Percentiles rank a stretch among this genome's conserved stretches.
Evolutionary conservation across 2,888 invertebrate genomes (phyloP).

Genomic region (Hoplodrina ambigua): DNA sequence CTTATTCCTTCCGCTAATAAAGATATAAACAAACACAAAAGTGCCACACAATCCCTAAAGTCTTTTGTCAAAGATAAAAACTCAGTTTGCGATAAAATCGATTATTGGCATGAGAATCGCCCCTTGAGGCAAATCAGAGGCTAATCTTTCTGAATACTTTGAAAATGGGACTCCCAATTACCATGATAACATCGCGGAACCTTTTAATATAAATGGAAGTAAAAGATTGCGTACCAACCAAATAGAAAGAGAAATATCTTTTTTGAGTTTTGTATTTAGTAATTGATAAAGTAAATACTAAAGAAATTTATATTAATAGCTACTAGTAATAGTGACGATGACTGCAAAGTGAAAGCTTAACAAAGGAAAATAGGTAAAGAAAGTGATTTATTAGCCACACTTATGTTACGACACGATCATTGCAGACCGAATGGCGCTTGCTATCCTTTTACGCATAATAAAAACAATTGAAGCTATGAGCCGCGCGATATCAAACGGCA

Average conservation of each 20-base stretch:
- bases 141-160: constrained; percentile 74
- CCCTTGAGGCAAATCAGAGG: constrained; percentile 70
- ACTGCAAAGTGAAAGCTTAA: constrained; percentile 41
- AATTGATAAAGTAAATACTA: background rate
- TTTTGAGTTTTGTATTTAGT: constrained; percentile 24
- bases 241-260: constrained; percentile 52
- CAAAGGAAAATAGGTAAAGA: constrained; percentile 57
- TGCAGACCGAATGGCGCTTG: constrained; percentile 69
- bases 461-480: constrained; percentile 71
- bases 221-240: constrained; percentile 63
- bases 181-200: constrained; percentile 75
- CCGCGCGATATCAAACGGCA: constrained; percentile 66
- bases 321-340: constrained; percentile 19
- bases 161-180: constrained; percentile 80
- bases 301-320: constrained; percentile 4
- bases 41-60: constrained; percentile 22
- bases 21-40: constrained; percentile 24
- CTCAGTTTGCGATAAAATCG: constrained; percentile 45
- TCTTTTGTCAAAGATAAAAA: constrained; percentile 51
- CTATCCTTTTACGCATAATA: constrained; percentile 66
- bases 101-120: constrained; percentile 66
- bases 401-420: constrained; percentile 57
- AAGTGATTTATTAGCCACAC: constrained; percentile 66
- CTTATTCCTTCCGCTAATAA: background rate
- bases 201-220: constrained; percentile 70